Evolutionary conservation across 2,113 vertebrate species (phyloP).

Genomic region (Sylvilagus bachmani): DNA sequence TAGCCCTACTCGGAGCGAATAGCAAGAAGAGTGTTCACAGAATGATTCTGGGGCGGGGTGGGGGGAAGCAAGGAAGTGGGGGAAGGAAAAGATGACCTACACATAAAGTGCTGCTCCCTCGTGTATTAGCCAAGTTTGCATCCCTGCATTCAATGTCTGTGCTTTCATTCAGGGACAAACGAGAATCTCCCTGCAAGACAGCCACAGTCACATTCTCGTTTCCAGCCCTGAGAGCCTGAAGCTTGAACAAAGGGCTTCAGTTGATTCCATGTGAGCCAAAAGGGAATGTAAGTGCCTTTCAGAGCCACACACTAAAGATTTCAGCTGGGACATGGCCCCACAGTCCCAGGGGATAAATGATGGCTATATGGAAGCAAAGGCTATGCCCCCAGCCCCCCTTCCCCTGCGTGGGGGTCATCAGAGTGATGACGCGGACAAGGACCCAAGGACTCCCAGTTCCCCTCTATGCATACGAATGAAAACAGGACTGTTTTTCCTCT

Average conservation of each 20-base stretch:
- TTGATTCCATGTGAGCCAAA: slow-evolving; percentile 58
- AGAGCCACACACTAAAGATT: slow-evolving; percentile 27
- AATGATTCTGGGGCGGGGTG: not conserved
- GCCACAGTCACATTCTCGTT: not conserved
- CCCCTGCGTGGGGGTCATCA: slow-evolving; percentile 55
- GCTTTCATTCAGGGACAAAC: slow-evolving; percentile 46
- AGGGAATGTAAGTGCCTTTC: slow-evolving; percentile 57
- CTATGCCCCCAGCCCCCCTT: slow-evolving; percentile 18
- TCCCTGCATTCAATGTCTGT: slow-evolving; percentile 9
- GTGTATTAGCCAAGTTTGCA: not conserved
- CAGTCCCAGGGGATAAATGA: slow-evolving; percentile 61
- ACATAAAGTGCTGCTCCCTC: not conserved
- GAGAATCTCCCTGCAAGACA: slow-evolving; percentile 34
- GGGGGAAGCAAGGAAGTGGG: not conserved
- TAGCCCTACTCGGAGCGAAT: not conserved
- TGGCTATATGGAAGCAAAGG: slow-evolving; percentile 62
- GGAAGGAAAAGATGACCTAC: slow-evolving; percentile 37
- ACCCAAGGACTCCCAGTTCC: not conserved
- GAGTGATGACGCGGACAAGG: slow-evolving; percentile 63
- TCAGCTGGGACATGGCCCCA: slow-evolving; percentile 6
- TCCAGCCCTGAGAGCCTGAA: slow-evolving; percentile 36
- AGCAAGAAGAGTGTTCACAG: not conserved
- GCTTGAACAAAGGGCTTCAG: slow-evolving; percentile 63
- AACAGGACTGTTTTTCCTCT: not conserved
- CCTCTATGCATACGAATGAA: not conserved